Conservation (phyloP, 2,797 vertebrate genomes). For the Euthynnus affinis region DNA sequence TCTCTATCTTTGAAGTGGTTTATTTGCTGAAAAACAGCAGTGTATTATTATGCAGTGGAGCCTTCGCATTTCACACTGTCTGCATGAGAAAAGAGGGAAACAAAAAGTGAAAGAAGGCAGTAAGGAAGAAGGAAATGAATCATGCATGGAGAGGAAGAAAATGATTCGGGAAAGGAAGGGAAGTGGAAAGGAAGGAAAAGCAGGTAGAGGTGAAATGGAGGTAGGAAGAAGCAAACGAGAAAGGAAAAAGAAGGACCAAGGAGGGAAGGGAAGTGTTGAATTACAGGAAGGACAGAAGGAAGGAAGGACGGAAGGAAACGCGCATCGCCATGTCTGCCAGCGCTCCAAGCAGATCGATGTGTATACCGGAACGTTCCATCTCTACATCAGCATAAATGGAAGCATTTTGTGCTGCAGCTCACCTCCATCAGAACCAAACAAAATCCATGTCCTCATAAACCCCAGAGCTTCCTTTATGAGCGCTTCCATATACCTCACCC, state of each 20-base stretch:
- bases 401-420: conserved; percentile 28
- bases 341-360: conserved; percentile 9
- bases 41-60: conserved; percentile 17
- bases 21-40: neutral
- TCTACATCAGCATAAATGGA: conserved; percentile 36
- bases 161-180: neutral
- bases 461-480: conserved; percentile 45
- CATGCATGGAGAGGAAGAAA: neutral
- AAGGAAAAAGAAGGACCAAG: neutral
- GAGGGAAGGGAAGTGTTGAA: neutral
- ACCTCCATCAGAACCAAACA: conserved; percentile 45
- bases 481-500: conserved; percentile 28
- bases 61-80: neutral
- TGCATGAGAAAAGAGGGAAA: conserved; percentile 6
- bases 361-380: neutral
- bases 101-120: neutral
- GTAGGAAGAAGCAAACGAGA: neutral
- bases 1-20: neutral
- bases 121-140: conserved; percentile 4
- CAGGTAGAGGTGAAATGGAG: neutral
- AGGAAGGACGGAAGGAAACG: neutral
- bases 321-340: neutral
- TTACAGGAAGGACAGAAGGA: neutral
- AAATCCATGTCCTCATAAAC: conserved; percentile 53
- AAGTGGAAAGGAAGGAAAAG: neutral